These are phyloP conservation scores for Hippocampus barbouri DNA, from an alignment of 2,113 vertebrate species.

Conservation along the genomic window DNA sequence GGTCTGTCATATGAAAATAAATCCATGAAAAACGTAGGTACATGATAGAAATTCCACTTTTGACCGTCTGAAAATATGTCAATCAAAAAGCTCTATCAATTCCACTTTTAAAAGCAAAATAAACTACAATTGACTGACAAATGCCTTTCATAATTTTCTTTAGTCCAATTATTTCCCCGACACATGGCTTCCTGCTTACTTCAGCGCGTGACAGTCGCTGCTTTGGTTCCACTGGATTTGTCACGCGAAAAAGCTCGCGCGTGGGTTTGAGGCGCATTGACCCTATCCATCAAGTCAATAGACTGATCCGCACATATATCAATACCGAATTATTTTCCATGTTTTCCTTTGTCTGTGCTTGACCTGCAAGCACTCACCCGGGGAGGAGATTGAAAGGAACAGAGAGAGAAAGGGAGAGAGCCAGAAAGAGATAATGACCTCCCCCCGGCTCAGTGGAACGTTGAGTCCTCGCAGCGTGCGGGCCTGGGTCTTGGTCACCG, in stretches of 20 bases:
- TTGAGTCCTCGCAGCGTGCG: constrained; percentile 46
- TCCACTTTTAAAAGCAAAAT: no score
- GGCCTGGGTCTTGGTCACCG: constrained; percentile 71
- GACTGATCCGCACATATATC: not conserved
- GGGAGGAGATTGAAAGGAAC: constrained; percentile 17
- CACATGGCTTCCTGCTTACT: not conserved
- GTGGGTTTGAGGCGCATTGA: not conserved
- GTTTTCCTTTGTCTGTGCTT: constrained; percentile 8
- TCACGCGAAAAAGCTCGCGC: not conserved
- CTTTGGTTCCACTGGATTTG: not conserved
- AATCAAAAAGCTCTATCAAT: no score
- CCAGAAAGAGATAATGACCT: constrained; percentile 46
- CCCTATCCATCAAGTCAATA: not conserved
- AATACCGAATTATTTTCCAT: constrained; percentile 1
- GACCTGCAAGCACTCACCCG: constrained; percentile 15
- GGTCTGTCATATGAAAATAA: not conserved
- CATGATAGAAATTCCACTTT: not conserved
- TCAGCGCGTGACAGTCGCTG: not conserved
- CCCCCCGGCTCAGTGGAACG: constrained; percentile 54
- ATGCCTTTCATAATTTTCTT: not conserved
- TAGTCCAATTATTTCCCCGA: not conserved
- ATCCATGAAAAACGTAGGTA: not conserved
- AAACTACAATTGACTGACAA: not conserved
- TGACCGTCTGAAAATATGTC: no score
- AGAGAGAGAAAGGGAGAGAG: constrained; percentile 10